These are phyloP conservation scores for Neodiprion pinetum DNA, from an alignment of 1,140 invertebrate genomes.

Conservation along the genomic window DNA sequence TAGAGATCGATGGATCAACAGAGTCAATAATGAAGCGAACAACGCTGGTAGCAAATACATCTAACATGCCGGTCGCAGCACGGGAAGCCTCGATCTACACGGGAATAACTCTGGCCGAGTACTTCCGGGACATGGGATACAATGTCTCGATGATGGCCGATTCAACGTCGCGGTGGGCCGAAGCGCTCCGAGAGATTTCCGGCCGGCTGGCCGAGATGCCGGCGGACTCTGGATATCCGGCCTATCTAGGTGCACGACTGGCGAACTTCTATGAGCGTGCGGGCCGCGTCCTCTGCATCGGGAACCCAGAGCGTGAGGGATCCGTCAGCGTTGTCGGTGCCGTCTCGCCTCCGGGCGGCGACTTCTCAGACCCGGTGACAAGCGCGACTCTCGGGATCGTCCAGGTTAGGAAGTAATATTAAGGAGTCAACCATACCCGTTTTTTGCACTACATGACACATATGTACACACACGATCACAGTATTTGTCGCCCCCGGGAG, in stretches of 20 bases:
- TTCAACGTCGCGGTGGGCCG: constrained; percentile 86
- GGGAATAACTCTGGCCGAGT: constrained; percentile 81
- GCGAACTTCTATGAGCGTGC: constrained; percentile 80
- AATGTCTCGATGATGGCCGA: constrained; percentile 91
- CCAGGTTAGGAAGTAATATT: constrained; percentile 48
- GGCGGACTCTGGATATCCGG: constrained; percentile 78
- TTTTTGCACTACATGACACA: too few species aligned
- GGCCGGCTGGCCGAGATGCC: constrained; percentile 89
- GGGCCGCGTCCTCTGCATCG: constrained; percentile 72
- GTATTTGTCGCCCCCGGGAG: too few species aligned
- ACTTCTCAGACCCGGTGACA: constrained; percentile 81
- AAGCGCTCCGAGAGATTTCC: constrained; percentile 85
- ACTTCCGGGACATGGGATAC: constrained; percentile 83
- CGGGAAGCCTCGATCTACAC: constrained; percentile 88
- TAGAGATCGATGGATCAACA: constrained; percentile 74
- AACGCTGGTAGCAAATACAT: constrained; percentile 82
- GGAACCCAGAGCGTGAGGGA: constrained; percentile 73
- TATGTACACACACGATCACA: too few species aligned
- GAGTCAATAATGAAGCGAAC: constrained; percentile 88
- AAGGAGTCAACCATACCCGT: too few species aligned
- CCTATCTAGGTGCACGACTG: constrained; percentile 73
- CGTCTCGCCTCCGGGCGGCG: constrained; percentile 80
- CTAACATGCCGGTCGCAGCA: constrained; percentile 89
- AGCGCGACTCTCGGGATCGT: constrained; percentile 77
- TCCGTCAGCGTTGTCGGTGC: constrained; percentile 78